Conservation (phyloP, 1,140 invertebrate genomes). For the Caenorhabditis latens region DNA sequence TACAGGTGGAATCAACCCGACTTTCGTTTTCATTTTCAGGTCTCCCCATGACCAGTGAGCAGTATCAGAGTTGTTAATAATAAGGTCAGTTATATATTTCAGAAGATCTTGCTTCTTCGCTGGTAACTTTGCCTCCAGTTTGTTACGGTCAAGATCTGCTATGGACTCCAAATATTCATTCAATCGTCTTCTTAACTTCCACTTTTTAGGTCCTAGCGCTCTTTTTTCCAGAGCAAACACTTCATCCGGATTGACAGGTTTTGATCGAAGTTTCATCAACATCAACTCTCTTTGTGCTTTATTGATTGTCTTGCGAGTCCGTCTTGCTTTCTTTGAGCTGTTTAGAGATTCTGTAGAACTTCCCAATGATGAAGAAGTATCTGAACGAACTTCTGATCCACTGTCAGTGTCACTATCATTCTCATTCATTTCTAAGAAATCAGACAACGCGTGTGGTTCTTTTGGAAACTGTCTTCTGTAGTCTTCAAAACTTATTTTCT, state of each 20-base stretch:
- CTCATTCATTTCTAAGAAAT: neutral
- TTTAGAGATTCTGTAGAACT: neutral
- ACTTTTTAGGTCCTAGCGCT: slow-evolving; percentile 1
- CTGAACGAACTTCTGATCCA: neutral
- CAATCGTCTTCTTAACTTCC: neutral
- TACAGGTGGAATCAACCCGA: neutral
- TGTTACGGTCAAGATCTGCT: neutral
- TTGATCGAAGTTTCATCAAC: neutral
- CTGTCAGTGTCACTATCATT: neutral
- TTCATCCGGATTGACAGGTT: neutral
- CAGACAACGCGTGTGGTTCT: neutral
- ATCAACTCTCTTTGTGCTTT: neutral
- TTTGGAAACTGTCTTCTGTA: neutral
- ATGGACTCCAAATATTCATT: neutral
- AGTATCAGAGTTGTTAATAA: neutral
- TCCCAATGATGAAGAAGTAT: neutral
- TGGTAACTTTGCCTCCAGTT: neutral
- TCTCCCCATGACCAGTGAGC: slow-evolving; percentile 37
- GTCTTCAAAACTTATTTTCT: neutral
- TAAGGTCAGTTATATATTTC: slow-evolving; percentile 5
- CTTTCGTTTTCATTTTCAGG: slow-evolving; percentile 19
- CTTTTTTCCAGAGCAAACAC: slow-evolving; percentile 3
- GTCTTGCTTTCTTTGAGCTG: neutral
- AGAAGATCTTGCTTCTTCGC: slow-evolving; percentile 23
- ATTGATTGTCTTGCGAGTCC: neutral